Evolutionary conservation across 2,888 invertebrate genomes (phyloP), one percentile per base, ranked within the genome.

Genomic region (Cephus nigrinus): DNA sequence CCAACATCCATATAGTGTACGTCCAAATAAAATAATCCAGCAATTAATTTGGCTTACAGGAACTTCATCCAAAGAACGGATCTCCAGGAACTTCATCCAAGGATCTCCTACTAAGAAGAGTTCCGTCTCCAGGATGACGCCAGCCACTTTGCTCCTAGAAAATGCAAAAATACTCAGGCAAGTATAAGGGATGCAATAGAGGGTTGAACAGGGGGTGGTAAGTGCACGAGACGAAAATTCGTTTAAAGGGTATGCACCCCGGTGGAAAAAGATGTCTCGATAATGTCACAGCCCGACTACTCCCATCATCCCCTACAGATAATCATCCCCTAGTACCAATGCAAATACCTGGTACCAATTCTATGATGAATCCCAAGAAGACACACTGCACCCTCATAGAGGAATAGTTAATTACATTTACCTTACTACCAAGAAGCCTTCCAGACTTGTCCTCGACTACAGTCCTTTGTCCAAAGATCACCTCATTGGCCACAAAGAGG

Each of bases 141-240:
- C 23, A 55, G 23, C 9, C 55, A 55, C 55, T 55, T 55, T 55
- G 5, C 55, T 55, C 2, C 23, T 55, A 23, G 55, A 55, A 40
- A 40, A 55, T 55, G 55, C 23, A 55, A 55, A 55, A 55, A 55
- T 55, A 23, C 23, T 23, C 55, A 55, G 55, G 55, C 23, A 23
- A 55, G 9, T 55, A 55, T 55, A 55, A 55, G 55, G 33, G 74
- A 76, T 15, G 11, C 11, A 34, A 55, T 30, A 4, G n/a, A 33
- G 73, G 68, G 40, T 68, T 68, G 32, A 35, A 68, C 4, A 68
- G 74, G 69, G 73, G 23, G 78, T 68, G 75, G 76, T 79, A 81
- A 82, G 81, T 80, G 84, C 83, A 83, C 81, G 82, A 83, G 78
- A 83, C 79, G 80, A 78, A 84, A 85, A 84, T 84, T 85, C 82